These are phyloP conservation scores for Chorisops tibialis DNA, from an alignment of 2,888 invertebrate species.

Conservation along the genomic window DNA sequence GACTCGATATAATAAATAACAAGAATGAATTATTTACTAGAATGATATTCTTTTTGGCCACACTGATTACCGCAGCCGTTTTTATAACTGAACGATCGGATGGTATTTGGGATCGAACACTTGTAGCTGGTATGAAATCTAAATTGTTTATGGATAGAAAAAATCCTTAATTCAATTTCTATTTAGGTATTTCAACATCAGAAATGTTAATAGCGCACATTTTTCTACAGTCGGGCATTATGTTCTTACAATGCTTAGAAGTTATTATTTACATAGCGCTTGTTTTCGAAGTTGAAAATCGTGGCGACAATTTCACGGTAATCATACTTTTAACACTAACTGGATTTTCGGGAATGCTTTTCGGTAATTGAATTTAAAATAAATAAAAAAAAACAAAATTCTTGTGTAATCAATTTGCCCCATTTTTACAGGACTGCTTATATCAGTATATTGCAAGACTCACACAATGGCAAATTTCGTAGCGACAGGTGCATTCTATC, in stretches of 20 bases:
- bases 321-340: slow-evolving; percentile 65
- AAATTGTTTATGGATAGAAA: not conserved
- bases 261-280: slow-evolving; percentile 50
- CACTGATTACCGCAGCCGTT: slow-evolving; percentile 77
- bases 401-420: not conserved
- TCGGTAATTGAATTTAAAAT: slow-evolving; percentile 54
- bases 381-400: not conserved
- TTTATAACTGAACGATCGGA: slow-evolving; percentile 77
- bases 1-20: not conserved
- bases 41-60: slow-evolving; percentile 80
- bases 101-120: slow-evolving; percentile 82
- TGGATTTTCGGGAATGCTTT: slow-evolving; percentile 82
- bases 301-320: slow-evolving; percentile 54
- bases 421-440: slow-evolving; percentile 63
- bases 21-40: slow-evolving; percentile 53
- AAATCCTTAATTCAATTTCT: slow-evolving; percentile 13
- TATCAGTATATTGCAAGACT: slow-evolving; percentile 74
- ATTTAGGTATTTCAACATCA: slow-evolving; percentile 63
- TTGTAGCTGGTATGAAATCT: slow-evolving; percentile 62
- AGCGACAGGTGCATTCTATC: slow-evolving; percentile 85
- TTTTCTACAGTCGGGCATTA: slow-evolving; percentile 68
- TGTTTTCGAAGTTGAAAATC: slow-evolving; percentile 50
- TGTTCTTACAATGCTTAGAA: slow-evolving; percentile 65
- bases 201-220: slow-evolving; percentile 83
- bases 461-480: slow-evolving; percentile 81